Evolutionary conservation across 1,140 invertebrate genomes (phyloP).

Genomic region (Temnothorax nylanderi): DNA sequence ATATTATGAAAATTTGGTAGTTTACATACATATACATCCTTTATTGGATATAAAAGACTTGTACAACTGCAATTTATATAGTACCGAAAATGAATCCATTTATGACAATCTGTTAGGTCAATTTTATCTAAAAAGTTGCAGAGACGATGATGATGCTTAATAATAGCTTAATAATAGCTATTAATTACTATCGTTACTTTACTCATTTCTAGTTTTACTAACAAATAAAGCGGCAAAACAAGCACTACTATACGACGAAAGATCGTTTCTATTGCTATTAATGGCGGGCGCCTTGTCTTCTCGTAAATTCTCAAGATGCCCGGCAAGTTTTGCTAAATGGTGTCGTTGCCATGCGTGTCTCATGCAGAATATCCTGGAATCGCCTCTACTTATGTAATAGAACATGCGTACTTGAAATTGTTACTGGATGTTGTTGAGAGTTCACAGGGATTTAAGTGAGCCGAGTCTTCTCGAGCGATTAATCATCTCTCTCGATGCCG

Average conservation of each 20-base stretch:
- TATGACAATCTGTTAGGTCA: neutral
- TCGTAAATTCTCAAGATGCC: constrained; percentile 80
- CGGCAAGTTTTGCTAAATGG: constrained; percentile 14
- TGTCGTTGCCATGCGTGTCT: constrained; percentile 27
- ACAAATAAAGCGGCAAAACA: neutral
- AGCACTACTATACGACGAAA: neutral
- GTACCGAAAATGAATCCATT: neutral
- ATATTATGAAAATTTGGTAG: neutral
- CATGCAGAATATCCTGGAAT: neutral
- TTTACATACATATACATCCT: neutral
- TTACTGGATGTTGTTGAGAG: constrained; percentile 4
- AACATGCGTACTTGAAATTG: constrained; percentile 17
- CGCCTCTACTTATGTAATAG: neutral
- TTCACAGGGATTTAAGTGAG: constrained; percentile 3
- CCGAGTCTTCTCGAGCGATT: constrained; percentile 16
- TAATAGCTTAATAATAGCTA: neutral
- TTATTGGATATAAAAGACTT: neutral
- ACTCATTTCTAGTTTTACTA: constrained; percentile 13
- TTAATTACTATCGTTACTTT: constrained; percentile 5
- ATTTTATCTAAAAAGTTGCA: neutral
- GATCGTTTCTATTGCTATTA: neutral
- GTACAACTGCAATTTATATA: neutral
- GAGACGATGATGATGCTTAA: neutral
- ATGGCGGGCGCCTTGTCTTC: constrained; percentile 79
- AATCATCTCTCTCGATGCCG: neutral